A percentile compares a stretch with the other conserved stretches of the same genome.
These are phyloP conservation scores for Antheraea assamensis DNA, from an alignment of 2,888 invertebrate genomes.

Conservation along the genomic window DNA sequence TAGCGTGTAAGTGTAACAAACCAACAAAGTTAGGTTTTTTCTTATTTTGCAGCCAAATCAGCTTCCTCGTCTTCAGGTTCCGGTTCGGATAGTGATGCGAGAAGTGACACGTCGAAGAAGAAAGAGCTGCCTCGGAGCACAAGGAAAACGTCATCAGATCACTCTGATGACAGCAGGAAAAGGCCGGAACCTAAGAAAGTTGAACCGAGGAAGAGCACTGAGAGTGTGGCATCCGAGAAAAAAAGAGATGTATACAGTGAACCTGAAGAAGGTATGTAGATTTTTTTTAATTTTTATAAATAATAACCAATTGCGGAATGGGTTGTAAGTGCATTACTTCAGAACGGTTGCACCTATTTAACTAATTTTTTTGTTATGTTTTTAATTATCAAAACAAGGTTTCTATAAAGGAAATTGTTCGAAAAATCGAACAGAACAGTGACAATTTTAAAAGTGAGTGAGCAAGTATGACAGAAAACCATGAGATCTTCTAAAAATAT, in stretches of 20 bases:
- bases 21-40: not conserved
- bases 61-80: conserved; percentile 77
- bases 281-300: not conserved
- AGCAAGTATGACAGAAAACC: too few relatives aligned
- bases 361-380: too few relatives aligned
- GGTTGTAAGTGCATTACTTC: too few relatives aligned
- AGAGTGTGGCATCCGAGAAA: conserved; percentile 58
- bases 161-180: conserved; percentile 60
- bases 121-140: conserved; percentile 63
- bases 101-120: conserved; percentile 62
- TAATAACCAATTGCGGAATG: too few relatives aligned
- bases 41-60: conserved; percentile 54
- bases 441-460: too few relatives aligned
- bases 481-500: too few relatives aligned
- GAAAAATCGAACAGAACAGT: too few relatives aligned
- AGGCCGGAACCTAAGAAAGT: conserved; percentile 67
- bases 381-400: too few relatives aligned
- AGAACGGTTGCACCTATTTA: too few relatives aligned
- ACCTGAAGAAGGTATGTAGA: conserved; percentile 88
- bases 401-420: too few relatives aligned
- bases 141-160: conserved; percentile 63
- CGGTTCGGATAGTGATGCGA: conserved; percentile 74
- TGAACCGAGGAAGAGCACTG: conserved; percentile 68
- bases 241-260: conserved; percentile 86
- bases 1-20: too few relatives aligned